These are phyloP conservation scores for Heliconius aoede DNA, from an alignment of 2,888 invertebrate genomes.

Conservation along the genomic window DNA sequence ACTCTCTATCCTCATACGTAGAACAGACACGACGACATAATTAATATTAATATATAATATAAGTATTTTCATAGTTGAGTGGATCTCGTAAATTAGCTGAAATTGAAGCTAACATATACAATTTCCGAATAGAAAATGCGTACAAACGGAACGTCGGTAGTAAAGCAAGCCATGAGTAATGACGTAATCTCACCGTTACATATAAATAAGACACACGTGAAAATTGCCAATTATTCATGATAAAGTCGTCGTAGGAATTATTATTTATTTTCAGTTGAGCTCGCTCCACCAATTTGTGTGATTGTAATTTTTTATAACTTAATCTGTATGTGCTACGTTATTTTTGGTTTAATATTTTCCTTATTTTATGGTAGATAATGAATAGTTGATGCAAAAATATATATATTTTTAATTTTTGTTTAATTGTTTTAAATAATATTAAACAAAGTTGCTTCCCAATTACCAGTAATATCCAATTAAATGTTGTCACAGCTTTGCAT, in stretches of 20 bases:
- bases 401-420: no score
- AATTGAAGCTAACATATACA: constrained; percentile 53
- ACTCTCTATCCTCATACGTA: background rate
- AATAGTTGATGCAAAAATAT: background rate
- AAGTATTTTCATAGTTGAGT: constrained; percentile 14
- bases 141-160: constrained; percentile 74
- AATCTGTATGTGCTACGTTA: background rate
- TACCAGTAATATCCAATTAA: no score
- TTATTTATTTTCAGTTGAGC: constrained; percentile 53
- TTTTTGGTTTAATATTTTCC: no score
- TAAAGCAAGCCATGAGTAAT: constrained; percentile 73
- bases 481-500: no score
- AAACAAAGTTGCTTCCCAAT: no score
- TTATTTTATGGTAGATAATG: background rate
- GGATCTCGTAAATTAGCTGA: constrained; percentile 32
- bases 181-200: constrained; percentile 76
- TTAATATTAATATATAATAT: background rate
- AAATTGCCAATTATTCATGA: constrained; percentile 82
- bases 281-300: constrained; percentile 39
- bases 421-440: no score
- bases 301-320: constrained; percentile 22
- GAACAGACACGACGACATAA: background rate
- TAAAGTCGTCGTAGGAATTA: constrained; percentile 65
- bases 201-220: constrained; percentile 78
- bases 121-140: constrained; percentile 70